phyloP scores from a whole-genome alignment of 2,797 vertebrate genomes.

The Gymnocypris eckloni region DNA sequence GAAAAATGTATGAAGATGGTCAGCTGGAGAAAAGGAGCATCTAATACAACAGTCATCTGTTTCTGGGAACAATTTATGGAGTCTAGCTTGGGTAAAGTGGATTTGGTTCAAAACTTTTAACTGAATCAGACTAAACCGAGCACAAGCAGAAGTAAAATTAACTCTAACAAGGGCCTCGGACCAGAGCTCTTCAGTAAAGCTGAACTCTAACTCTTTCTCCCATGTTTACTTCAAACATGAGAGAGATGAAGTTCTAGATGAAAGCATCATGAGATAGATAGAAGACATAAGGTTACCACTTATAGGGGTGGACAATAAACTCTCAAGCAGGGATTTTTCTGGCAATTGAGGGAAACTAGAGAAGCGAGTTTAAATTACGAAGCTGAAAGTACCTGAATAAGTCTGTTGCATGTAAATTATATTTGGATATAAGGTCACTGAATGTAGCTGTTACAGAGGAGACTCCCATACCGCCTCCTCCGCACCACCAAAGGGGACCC shows the following conservation, averaged over 20 bases:
- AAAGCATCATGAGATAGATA: background rate
- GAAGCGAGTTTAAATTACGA: background rate
- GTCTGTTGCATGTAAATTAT: background rate
- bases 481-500: too few species aligned
- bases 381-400: background rate
- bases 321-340: background rate
- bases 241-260: background rate
- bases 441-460: background rate
- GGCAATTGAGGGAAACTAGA: background rate
- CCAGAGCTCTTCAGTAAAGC: background rate
- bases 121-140: background rate
- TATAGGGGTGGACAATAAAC: background rate
- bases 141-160: background rate
- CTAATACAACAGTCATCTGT: too few species aligned
- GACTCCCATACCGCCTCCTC: too few species aligned
- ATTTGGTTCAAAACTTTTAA: background rate
- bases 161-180: background rate
- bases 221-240: background rate
- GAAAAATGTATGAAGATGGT: too few species aligned
- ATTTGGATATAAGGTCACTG: background rate
- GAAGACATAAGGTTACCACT: background rate
- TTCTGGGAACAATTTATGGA: too few species aligned
- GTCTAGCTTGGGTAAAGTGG: too few species aligned
- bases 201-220: background rate
- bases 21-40: too few species aligned